These are phyloP conservation scores for Pitangus sulphuratus DNA, from an alignment of 2,797 vertebrate genomes.

Conservation along the genomic window DNA sequence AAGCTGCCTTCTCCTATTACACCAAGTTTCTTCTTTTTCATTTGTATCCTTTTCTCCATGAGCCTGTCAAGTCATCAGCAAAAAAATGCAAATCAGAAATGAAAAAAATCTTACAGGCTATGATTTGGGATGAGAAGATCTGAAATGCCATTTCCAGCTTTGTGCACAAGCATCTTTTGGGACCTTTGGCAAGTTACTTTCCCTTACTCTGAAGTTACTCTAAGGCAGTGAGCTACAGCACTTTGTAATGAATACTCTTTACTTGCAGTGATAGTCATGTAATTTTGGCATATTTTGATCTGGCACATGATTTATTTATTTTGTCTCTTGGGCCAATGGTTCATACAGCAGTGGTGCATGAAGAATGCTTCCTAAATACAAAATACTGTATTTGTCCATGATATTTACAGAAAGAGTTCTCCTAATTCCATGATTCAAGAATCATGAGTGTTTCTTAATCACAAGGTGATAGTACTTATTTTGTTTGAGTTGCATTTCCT, in stretches of 20 bases:
- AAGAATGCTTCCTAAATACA: not conserved
- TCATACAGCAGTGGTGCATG: not conserved
- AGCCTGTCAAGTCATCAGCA: not conserved
- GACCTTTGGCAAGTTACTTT: not conserved
- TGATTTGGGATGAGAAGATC: not conserved
- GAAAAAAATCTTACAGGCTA: not conserved
- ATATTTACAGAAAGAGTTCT: not conserved
- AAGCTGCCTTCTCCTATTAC: not conserved
- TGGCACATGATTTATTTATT: not conserved
- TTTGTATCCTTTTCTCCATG: not conserved
- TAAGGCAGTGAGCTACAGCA: not conserved
- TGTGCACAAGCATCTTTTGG: not conserved
- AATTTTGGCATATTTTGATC: conserved; percentile 15
- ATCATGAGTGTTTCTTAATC: not conserved
- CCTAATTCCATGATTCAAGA: not conserved
- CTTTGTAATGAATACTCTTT: not conserved
- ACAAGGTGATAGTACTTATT: not conserved
- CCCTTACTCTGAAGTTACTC: not conserved
- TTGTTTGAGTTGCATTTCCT: not conserved
- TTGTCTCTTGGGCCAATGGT: not conserved
- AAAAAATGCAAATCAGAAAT: not conserved
- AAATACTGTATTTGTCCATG: not conserved
- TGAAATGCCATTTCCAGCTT: conserved; percentile 19
- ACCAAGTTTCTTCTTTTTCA: not conserved
- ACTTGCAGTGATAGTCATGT: not conserved